phyloP scores from a whole-genome alignment of 2,113 vertebrate species.

The Zosterops hypoxanthus region DNA sequence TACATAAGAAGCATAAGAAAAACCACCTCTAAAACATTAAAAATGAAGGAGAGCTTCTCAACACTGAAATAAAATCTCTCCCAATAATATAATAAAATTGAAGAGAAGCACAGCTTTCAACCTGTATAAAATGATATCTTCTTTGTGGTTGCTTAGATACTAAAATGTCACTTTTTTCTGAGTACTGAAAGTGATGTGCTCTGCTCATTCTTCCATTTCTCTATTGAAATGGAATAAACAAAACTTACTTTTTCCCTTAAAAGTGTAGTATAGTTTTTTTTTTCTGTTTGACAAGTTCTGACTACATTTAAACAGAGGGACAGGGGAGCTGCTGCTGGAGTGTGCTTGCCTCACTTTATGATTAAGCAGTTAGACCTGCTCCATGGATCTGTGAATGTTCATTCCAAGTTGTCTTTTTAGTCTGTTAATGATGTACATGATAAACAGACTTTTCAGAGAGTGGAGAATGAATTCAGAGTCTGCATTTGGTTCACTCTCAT shows the following conservation, averaged over 20 bases:
- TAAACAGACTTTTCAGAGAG: not conserved
- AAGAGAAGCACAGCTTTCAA: not conserved
- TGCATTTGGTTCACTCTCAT: not conserved
- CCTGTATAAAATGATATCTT: not conserved
- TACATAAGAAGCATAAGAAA: not conserved
- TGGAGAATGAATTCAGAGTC: not conserved
- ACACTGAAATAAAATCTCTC: not conserved
- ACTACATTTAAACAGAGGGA: not conserved
- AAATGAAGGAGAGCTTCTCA: not conserved
- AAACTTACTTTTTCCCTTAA: not conserved
- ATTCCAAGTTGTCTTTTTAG: not conserved
- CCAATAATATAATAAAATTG: not conserved
- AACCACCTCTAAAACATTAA: not conserved
- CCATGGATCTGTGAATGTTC: not conserved
- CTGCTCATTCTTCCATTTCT: not conserved
- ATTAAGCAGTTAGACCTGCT: not conserved
- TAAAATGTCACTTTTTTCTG: not conserved
- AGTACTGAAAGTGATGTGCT: not conserved
- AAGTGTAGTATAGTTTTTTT: not conserved
- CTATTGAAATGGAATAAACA: not conserved
- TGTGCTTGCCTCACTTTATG: not conserved
- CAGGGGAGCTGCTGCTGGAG: not conserved
- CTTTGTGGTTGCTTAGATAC: conserved; percentile 12
- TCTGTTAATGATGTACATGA: not conserved
- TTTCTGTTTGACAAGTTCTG: not conserved